Evolutionary conservation across 2,797 vertebrate genomes (phyloP).

Genomic region (Liparis tanakae): DNA sequence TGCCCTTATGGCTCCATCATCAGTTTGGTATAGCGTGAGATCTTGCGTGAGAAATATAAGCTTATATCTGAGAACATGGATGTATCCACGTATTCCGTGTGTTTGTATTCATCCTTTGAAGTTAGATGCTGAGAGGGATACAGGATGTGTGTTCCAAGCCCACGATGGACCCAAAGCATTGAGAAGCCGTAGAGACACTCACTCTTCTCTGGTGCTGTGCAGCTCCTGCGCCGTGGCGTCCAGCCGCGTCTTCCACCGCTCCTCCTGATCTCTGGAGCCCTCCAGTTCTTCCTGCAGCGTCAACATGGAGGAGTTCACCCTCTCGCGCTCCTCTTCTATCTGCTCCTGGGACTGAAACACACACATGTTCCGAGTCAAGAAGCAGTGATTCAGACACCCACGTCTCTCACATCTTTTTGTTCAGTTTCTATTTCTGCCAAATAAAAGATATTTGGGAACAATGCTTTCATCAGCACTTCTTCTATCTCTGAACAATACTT

Average conservation of each 20-base stretch:
- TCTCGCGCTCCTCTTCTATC: constrained; percentile 90
- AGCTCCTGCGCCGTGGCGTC: constrained; percentile 85
- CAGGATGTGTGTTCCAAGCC: neutral
- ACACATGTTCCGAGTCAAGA: neutral
- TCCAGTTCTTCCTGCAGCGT: constrained; percentile 89
- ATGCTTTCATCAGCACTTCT: constrained; percentile 23
- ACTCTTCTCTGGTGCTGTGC: constrained; percentile 86
- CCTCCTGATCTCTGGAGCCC: constrained; percentile 82
- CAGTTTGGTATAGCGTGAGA: neutral
- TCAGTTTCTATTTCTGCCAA: constrained; percentile 7
- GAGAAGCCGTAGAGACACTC: constrained; percentile 50
- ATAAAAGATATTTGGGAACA: neutral
- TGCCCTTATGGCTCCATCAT: constrained; percentile 8
- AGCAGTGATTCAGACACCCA: neutral
- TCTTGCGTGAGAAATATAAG: neutral
- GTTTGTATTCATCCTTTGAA: neutral
- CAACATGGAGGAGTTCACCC: constrained; percentile 85
- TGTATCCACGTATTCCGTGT: neutral
- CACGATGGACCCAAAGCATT: neutral
- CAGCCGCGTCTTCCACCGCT: constrained; percentile 88
- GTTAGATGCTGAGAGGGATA: neutral
- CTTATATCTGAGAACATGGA: constrained; percentile 2
- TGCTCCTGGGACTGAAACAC: constrained; percentile 86
- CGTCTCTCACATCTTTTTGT: constrained; percentile 15
- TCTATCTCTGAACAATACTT: constrained; percentile 4